Conservation (phyloP, 2,797 vertebrate species). For the Meda fulgida region DNA sequence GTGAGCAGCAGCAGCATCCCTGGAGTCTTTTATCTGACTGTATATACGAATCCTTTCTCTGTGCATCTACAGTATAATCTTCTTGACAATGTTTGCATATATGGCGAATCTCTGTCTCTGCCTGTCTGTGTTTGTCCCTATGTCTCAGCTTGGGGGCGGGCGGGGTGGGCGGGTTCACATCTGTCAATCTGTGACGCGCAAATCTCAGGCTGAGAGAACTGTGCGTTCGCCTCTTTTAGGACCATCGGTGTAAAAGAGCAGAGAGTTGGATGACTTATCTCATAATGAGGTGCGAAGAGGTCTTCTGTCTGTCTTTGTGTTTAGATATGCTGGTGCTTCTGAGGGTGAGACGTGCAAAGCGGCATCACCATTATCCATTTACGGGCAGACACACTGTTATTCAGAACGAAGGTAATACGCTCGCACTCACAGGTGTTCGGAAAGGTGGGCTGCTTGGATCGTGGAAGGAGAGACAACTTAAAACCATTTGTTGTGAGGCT, state of each 20-base stretch:
- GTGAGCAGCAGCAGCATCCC: conserved; percentile 38
- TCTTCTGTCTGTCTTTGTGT: conserved; percentile 18
- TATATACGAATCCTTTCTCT: conserved; percentile 72
- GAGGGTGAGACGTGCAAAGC: background rate
- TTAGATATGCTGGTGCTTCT: background rate
- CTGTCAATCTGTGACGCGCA: conserved; percentile 57
- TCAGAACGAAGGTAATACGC: conserved; percentile 11
- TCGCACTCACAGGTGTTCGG: background rate
- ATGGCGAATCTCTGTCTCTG: conserved; percentile 67
- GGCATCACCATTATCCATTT: conserved; percentile 42
- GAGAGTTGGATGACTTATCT: conserved; percentile 20
- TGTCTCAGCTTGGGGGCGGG: conserved; percentile 56
- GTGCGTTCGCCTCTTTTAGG: background rate
- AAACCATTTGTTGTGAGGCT: conserved; percentile 58
- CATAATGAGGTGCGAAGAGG: conserved; percentile 39
- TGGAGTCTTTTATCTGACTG: conserved; percentile 53
- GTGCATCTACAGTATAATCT: conserved; percentile 77
- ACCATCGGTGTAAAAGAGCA: conserved; percentile 12
- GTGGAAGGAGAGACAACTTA: conserved; percentile 38
- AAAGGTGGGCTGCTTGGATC: conserved; percentile 33
- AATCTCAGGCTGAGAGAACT: conserved; percentile 61
- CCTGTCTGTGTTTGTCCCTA: conserved; percentile 70
- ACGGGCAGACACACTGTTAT: conserved; percentile 52
- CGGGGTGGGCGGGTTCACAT: conserved; percentile 42
- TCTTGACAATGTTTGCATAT: conserved; percentile 74